These are phyloP conservation scores for Erebia epiphron DNA, from an alignment of 2,888 invertebrate genomes.

Conservation along the genomic window DNA sequence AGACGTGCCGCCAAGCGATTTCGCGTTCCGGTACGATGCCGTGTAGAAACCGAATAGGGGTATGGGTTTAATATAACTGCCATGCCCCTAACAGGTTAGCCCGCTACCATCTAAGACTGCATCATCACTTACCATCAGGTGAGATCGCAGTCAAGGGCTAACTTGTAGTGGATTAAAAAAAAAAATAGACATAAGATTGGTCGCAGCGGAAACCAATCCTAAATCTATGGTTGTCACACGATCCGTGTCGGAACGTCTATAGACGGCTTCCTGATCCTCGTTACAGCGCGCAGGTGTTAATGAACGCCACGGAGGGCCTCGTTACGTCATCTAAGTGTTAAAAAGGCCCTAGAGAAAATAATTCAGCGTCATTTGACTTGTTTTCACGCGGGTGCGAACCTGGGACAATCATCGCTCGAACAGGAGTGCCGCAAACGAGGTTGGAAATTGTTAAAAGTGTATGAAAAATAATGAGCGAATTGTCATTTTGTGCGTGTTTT, in stretches of 20 bases:
- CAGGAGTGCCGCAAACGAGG: not conserved
- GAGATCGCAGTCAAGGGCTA: too few relatives aligned
- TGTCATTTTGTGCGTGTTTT: constrained; percentile 5
- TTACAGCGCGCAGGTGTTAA: constrained; percentile 39
- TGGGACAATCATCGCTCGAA: constrained; percentile 22
- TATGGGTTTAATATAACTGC: too few relatives aligned
- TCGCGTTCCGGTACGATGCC: too few relatives aligned
- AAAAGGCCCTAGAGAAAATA: constrained; percentile 38
- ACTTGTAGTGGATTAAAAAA: too few relatives aligned
- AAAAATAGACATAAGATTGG: too few relatives aligned
- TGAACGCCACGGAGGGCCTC: constrained; percentile 35
- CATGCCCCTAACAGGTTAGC: too few relatives aligned
- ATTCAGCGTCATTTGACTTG: constrained; percentile 33
- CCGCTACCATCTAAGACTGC: too few relatives aligned
- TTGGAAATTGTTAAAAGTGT: constrained; percentile 18
- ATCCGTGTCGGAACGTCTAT: not conserved
- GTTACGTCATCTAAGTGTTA: constrained; percentile 38
- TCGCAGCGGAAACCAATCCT: too few relatives aligned
- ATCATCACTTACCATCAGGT: too few relatives aligned
- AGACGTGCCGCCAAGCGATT: too few relatives aligned
- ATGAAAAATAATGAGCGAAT: constrained; percentile 23
- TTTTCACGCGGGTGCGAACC: constrained; percentile 25
- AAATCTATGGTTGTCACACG: not conserved
- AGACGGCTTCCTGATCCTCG: constrained; percentile 20
- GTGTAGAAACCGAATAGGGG: too few relatives aligned